Evolutionary conservation across 2,113 vertebrate species (phyloP).

Genomic region (Calidris pygmaea): DNA sequence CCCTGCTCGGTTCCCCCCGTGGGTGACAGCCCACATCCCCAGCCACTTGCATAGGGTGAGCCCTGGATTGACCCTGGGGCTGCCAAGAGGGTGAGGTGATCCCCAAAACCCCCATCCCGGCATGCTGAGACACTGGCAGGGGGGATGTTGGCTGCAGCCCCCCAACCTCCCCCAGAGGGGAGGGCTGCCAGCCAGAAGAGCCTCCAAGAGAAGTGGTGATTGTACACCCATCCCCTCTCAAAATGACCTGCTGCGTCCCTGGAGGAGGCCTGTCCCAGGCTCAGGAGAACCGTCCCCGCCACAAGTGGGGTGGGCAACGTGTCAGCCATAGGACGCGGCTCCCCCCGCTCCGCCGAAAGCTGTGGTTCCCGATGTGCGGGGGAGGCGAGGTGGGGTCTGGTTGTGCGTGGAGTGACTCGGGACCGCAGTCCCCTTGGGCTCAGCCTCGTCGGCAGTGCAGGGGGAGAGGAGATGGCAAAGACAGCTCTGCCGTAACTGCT

Average conservation of each 20-base stretch:
- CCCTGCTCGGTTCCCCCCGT: fast-evolving
- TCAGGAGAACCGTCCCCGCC: not conserved
- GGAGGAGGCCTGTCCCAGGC: not conserved
- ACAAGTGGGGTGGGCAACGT: not conserved
- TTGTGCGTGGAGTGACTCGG: not conserved
- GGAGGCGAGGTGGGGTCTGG: fast-evolving
- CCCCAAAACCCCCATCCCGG: not conserved
- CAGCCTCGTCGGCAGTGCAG: not conserved
- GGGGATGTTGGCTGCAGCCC: not conserved
- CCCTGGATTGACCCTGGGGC: not conserved
- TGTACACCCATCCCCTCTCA: not conserved
- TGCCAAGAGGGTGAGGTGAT: not conserved
- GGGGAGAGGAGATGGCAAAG: not conserved
- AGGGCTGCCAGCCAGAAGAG: not conserved
- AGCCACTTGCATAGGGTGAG: not conserved
- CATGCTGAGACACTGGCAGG: not conserved
- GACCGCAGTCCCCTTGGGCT: not conserved
- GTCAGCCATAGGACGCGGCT: not conserved
- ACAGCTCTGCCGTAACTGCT: not conserved
- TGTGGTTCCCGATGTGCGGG: not conserved
- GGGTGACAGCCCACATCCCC: not conserved
- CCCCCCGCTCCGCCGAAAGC: not conserved
- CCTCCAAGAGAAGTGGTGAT: not conserved
- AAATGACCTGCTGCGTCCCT: not conserved
- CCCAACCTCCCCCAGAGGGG: not conserved